A percentile compares a stretch with the other conserved stretches of the same genome.
These are phyloP conservation scores for Paedocypris sp. DNA, from an alignment of 2,113 vertebrate genomes.

Conservation along the genomic window DNA sequence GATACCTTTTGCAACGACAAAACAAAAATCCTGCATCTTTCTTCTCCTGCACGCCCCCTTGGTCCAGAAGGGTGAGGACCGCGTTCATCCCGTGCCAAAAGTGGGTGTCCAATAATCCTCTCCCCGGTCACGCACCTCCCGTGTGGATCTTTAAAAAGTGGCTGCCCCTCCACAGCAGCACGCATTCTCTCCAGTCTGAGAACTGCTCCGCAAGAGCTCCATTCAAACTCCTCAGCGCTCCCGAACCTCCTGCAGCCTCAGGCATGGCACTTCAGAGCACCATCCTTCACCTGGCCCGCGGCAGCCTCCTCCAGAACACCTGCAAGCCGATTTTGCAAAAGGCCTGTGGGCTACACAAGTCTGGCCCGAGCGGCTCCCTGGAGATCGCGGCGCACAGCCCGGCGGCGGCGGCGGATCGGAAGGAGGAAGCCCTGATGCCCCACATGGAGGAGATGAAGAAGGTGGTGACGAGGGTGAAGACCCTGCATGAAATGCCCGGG, in stretches of 20 bases:
- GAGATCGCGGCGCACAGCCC: conserved; percentile 22
- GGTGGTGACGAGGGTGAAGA: conserved; percentile 47
- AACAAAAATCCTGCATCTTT: not conserved
- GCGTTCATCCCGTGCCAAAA: not conserved
- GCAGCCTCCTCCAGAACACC: conserved; percentile 27
- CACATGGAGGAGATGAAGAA: not conserved
- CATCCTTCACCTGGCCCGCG: conserved; percentile 35
- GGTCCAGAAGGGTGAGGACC: not conserved
- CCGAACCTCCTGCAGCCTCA: not conserved
- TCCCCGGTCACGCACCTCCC: not conserved
- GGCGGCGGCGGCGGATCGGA: conserved; percentile 21
- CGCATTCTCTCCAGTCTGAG: not conserved
- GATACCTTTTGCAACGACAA: conserved; percentile 1
- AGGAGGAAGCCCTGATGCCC: conserved; percentile 23
- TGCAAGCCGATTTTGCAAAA: conserved; percentile 32
- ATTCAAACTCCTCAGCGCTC: not conserved
- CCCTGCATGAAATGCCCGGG: conserved; percentile 77
- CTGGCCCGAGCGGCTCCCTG: conserved; percentile 45
- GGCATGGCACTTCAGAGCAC: conserved; percentile 58
- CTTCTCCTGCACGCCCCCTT: not conserved
- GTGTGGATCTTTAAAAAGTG: conserved; percentile 2
- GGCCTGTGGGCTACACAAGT: conserved; percentile 53
- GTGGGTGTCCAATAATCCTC: conserved; percentile 1
- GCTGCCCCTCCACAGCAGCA: not conserved
- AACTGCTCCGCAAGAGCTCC: not conserved